phyloP scores from a whole-genome alignment of 2,113 vertebrate species.

The Ursus arctos region DNA sequence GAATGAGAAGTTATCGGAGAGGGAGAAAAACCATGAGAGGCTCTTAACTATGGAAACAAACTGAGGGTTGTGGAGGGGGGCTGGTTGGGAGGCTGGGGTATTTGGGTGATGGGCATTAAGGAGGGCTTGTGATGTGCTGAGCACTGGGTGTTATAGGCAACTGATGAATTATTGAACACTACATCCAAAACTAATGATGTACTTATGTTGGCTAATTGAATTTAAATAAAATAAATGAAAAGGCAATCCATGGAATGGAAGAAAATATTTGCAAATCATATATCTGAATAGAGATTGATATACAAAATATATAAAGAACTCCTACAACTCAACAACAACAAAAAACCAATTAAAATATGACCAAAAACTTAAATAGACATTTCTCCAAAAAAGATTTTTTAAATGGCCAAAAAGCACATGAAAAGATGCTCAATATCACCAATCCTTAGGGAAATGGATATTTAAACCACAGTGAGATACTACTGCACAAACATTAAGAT shows the following conservation, averaged over 20 bases:
- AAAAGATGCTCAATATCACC: constrained; percentile 15
- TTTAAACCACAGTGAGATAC: constrained; percentile 24
- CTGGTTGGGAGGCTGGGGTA: too few species aligned
- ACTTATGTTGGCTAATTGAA: too few species aligned
- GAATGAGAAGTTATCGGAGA: too few species aligned
- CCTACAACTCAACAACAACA: not conserved
- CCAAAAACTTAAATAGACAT: not conserved
- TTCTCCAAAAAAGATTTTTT: not conserved
- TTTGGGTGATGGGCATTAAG: too few species aligned
- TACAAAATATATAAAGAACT: constrained; percentile 3
- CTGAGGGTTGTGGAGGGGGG: too few species aligned
- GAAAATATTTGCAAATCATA: not conserved
- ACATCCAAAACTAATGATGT: too few species aligned
- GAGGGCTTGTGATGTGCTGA: too few species aligned
- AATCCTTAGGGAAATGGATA: not conserved
- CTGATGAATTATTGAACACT: too few species aligned
- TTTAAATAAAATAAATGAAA: not conserved
- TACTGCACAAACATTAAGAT: not conserved
- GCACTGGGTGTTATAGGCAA: too few species aligned
- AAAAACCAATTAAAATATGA: not conserved
- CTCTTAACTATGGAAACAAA: too few species aligned
- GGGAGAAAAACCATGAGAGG: too few species aligned
- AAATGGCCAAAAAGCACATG: not conserved
- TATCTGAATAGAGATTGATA: not conserved
- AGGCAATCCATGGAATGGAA: not conserved